These are phyloP conservation scores for Hydra vulgaris DNA, from an alignment of 30 jellyfish, hydroid and myxozoan genomes.

Conservation along the genomic window DNA sequence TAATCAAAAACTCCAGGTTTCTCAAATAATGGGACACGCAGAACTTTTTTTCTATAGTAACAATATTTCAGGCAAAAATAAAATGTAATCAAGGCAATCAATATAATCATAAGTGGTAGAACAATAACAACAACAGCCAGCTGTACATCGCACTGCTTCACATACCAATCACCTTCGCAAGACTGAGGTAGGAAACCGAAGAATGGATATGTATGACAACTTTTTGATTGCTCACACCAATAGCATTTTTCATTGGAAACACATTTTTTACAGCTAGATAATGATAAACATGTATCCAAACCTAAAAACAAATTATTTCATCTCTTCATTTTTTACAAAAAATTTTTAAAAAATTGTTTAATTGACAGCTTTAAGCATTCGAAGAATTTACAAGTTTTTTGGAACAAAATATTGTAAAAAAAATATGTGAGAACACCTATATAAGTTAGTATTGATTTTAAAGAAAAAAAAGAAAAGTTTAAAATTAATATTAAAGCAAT, in stretches of 20 bases:
- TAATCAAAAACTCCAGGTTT: constrained; percentile 76
- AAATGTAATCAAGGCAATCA: constrained; percentile 82
- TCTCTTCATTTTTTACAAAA: neutral
- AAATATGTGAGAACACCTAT: too few relatives aligned
- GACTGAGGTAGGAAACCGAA: constrained; percentile 89
- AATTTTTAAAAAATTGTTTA: neutral
- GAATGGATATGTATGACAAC: constrained; percentile 90
- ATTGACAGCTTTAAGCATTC: too few relatives aligned
- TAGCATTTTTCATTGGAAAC: constrained; percentile 65
- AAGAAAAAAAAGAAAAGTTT: neutral
- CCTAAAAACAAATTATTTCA: constrained; percentile 12
- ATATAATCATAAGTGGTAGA: constrained; percentile 64
- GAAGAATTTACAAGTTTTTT: too few relatives aligned
- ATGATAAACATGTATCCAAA: constrained; percentile 38
- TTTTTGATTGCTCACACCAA: constrained; percentile 90
- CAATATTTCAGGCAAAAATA: constrained; percentile 78
- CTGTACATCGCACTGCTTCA: constrained; percentile 89
- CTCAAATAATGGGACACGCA: constrained; percentile 86
- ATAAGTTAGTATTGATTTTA: neutral
- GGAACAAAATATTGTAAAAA: too few relatives aligned
- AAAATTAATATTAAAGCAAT: neutral
- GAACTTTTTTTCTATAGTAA: constrained; percentile 49
- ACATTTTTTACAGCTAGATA: constrained; percentile 49
- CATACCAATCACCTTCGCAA: constrained; percentile 91
- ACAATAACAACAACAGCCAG: constrained; percentile 75